Conservation (phyloP, 1,140 invertebrate genomes). For the Drosophila truncata region DNA sequence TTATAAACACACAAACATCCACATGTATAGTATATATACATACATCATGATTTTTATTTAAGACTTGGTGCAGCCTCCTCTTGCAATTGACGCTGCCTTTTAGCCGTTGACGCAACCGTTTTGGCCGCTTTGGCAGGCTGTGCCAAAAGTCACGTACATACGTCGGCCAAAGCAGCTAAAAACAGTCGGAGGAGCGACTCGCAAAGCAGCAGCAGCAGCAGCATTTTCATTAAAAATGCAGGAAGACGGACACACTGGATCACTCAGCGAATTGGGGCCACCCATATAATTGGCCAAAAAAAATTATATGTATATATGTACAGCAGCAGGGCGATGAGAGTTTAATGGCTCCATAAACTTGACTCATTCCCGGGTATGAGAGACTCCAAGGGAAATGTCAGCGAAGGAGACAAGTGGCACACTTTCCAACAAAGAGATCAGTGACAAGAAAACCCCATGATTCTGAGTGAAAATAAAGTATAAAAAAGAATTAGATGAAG, state of each 20-base stretch:
- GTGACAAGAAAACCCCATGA: no score
- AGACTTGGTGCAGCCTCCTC: conserved; percentile 32
- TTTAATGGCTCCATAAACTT: conserved; percentile 50
- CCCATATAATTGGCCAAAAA: conserved; percentile 43
- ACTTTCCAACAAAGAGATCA: conserved; percentile 18
- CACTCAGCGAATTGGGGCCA: conserved; percentile 51
- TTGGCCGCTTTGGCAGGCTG: conserved; percentile 46
- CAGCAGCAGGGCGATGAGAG: conserved; percentile 11
- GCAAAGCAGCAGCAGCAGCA: no score
- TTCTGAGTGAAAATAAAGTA: no score
- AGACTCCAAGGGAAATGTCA: conserved; percentile 18
- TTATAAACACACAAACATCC: background rate
- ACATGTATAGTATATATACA: background rate
- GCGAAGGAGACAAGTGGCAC: background rate
- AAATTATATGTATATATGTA: background rate
- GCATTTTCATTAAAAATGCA: conserved; percentile 66
- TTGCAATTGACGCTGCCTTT: conserved; percentile 41
- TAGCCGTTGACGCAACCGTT: conserved; percentile 57
- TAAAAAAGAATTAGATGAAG: background rate
- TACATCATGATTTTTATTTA: conserved; percentile 52
- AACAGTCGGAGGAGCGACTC: conserved; percentile 11
- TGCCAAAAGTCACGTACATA: conserved; percentile 81
- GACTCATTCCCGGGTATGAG: background rate
- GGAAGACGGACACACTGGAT: conserved; percentile 49
- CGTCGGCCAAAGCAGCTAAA: conserved; percentile 37